Percentiles rank a stretch among this genome's conserved stretches.
Conservation (phyloP, 2,113 vertebrate species). For the Loxodonta africana region DNA sequence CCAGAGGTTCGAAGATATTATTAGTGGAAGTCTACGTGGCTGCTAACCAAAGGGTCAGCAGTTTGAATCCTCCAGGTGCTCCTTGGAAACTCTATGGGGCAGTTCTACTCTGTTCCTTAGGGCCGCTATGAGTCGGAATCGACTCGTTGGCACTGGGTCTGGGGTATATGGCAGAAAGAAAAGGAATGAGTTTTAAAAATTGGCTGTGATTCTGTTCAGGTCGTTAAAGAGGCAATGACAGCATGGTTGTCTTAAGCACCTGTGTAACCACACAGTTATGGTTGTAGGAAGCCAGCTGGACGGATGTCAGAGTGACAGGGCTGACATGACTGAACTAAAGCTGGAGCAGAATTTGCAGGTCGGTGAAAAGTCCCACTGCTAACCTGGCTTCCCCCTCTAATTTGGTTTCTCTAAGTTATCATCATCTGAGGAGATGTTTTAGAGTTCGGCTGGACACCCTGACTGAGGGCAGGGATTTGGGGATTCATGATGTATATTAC, state of each 20-base stretch:
- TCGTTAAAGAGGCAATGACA: constrained; percentile 27
- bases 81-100: too few species aligned
- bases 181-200: neutral
- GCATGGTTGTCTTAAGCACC: constrained; percentile 59
- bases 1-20: neutral
- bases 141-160: too few species aligned
- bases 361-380: neutral
- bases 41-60: too few species aligned
- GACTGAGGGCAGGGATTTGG: constrained; percentile 30
- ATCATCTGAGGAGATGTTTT: neutral
- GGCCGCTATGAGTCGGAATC: too few species aligned
- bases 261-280: neutral
- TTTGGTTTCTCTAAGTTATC: neutral
- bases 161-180: constrained; percentile 45
- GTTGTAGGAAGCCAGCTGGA: constrained; percentile 65
- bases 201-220: neutral
- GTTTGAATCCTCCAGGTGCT: too few species aligned
- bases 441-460: rapidly evolving
- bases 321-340: neutral
- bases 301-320: constrained; percentile 18
- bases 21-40: neutral
- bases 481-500: neutral
- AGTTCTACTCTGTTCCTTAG: too few species aligned
- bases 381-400: neutral
- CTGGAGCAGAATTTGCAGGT: neutral